These are phyloP conservation scores for Vultur gryphus DNA, from an alignment of 2,797 vertebrate genomes.

Conservation along the genomic window DNA sequence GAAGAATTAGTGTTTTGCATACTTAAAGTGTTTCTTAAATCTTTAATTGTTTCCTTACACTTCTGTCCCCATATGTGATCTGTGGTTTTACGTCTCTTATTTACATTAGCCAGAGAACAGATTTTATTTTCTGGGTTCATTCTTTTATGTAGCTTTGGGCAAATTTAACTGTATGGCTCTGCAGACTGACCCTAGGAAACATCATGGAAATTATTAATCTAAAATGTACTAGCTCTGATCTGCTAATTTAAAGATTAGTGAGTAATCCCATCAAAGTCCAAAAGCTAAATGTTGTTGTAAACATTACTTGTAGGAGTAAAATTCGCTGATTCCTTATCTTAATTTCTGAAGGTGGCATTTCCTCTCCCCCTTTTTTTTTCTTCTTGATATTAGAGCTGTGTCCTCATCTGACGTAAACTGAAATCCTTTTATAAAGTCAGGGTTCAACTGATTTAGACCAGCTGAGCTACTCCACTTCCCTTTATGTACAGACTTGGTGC, in stretches of 20 bases:
- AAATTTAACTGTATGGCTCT: background rate
- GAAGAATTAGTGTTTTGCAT: constrained; percentile 39
- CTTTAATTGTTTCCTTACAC: constrained; percentile 49
- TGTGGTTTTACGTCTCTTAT: constrained; percentile 32
- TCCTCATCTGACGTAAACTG: background rate
- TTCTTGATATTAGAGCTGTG: background rate
- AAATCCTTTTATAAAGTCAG: background rate
- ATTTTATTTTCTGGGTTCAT: constrained; percentile 14
- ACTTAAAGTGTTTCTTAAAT: constrained; percentile 42
- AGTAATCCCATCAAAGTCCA: background rate
- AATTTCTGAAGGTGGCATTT: background rate
- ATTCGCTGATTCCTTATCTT: background rate
- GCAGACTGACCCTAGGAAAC: background rate
- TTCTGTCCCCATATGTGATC: constrained; percentile 3
- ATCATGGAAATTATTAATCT: background rate
- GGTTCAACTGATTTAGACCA: background rate
- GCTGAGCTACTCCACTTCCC: background rate
- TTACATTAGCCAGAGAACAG: constrained; percentile 30
- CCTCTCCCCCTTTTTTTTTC: background rate
- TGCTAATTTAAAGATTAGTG: background rate
- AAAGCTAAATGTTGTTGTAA: background rate
- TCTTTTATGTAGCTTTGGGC: constrained; percentile 26
- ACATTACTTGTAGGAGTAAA: background rate
- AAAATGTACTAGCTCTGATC: background rate
- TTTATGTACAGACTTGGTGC: background rate